Base-by-base conservation (phyloP, 2,797 vertebrate genomes). In the Zalophus californianus region DNA sequence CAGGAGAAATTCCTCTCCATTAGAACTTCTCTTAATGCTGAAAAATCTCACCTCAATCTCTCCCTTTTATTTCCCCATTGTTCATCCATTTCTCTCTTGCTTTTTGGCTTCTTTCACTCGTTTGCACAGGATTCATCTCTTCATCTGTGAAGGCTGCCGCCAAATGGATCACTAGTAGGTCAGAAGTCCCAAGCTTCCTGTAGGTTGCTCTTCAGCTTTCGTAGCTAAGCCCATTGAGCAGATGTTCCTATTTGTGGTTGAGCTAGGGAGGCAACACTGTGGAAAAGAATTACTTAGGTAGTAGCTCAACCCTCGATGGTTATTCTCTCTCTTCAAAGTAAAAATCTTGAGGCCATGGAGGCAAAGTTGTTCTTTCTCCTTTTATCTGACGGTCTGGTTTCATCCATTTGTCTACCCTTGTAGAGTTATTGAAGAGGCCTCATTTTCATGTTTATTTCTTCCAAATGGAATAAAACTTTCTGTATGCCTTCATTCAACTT, bases 391-490 rank as follows among this genome's bases (percentile, higher is more conserved):
- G 70, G 62, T 91, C 32, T 95, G 52, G 56, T 98, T 98, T 93
- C 62, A 89, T 96, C 29, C 85, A 32, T 92, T 68, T 48, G 27
- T n/a, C 73, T 93, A 91, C 79, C 54, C 18, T 95, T 93, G 56
- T 66, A 48, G 87, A 44, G 85, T 27, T 90, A 62, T 50, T 44
- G 50, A 92, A 93, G 90, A 68, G 82, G 93, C 54, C 96, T 97
- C 52, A 96, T 97, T 79, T 64, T 97, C 88, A 83, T 89, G 38
- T 50, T 82, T 97, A 95, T 97, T 97, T 94, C 58, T 96, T 77
- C 92, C 89, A 86, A 97, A 79, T n/a, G 91, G 92, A 96, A 16
- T 2, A 72, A 83, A 95, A 98, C 84, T 91, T 87, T 64, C 52
- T 89, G 44, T 90, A 52, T 38, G 91, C n/a, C 83, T 97, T 96